Conservation (phyloP, 1,140 invertebrate species). For the Araneus ventricosus region DNA sequence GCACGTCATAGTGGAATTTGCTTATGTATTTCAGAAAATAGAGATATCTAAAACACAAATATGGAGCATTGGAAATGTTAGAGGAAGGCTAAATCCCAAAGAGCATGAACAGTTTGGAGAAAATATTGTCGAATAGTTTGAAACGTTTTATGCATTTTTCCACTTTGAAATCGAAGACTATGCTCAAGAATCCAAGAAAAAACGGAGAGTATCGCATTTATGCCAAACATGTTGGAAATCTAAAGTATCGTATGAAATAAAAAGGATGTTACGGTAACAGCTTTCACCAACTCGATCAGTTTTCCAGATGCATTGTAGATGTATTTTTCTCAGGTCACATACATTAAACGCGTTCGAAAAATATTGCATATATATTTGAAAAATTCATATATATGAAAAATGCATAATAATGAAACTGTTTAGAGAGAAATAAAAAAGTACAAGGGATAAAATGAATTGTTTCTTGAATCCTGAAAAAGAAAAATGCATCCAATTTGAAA, state of each 20-base stretch:
- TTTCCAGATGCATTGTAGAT: not conserved
- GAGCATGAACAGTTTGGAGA: constrained; percentile 28
- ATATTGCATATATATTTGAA: no score
- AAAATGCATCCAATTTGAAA: no score
- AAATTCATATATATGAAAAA: no score
- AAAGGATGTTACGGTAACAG: not conserved
- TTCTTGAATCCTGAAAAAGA: no score
- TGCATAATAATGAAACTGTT: no score
- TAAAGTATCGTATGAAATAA: constrained; percentile 31
- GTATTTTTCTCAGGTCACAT: not conserved
- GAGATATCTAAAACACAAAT: constrained; percentile 21
- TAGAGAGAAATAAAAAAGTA: no score
- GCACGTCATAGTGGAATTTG: not conserved
- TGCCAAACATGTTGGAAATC: constrained; percentile 33
- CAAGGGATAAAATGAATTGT: no score
- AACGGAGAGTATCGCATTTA: not conserved
- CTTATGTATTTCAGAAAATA: constrained; percentile 17
- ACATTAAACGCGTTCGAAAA: not conserved
- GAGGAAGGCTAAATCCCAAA: constrained; percentile 7
- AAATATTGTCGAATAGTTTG: constrained; percentile 40
- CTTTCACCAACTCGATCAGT: not conserved
- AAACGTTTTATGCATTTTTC: constrained; percentile 33
- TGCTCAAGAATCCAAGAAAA: not conserved
- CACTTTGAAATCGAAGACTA: constrained; percentile 14
- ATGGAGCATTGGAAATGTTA: constrained; percentile 3